Base-by-base conservation (phyloP, 2,797 vertebrate genomes). In the Pelobates cultripes region DNA sequence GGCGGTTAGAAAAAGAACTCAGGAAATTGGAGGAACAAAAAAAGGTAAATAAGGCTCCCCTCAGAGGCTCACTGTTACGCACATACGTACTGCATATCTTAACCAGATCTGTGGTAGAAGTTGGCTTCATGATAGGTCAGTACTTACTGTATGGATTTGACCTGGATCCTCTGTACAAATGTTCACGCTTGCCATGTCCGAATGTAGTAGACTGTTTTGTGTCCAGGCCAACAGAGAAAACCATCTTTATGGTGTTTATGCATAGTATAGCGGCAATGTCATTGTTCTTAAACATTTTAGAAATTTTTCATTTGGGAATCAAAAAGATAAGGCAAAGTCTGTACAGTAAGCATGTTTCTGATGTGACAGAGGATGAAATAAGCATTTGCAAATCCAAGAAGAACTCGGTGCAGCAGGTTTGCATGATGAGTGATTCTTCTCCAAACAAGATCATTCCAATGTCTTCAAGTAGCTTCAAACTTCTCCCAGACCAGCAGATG, bases 191-290 rank as follows among this genome's bases (percentile, higher is more conserved):
- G 67, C 97, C 97, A n/a, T 99, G 97, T 70, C 97, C 97, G 80
- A 99, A 98, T 88, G 94, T 91, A 0, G 96, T 98, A 69, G 97
- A 98, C 85, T 99, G 97, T 86, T 99, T 97, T 85, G 96, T 99
- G 75, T 99, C 97, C 12, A 92, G 97, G 82, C 96, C 96, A 17
- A 98, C 97, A 41, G 97, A 98, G 88, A 99, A 99, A 89, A 98
- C 95, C 70, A 93, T 99, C 85, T 99, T 99, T 86, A 97, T 99
- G 95, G 91, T 97, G 60, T 99, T 99, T 87, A 98, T 99, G 97
- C 89, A 97, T 63, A 95, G 96, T 45, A 97, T 98, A 9, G 94
- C 96, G 0, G 95, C 96, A 0, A 93, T 96, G 77, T 99, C 97
- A 81, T 90, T 98, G 10, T 93, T 96, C 86, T 92, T 99, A 70